Conservation (phyloP, 2,797 vertebrate genomes). For the Myotis pilosus region DNA sequence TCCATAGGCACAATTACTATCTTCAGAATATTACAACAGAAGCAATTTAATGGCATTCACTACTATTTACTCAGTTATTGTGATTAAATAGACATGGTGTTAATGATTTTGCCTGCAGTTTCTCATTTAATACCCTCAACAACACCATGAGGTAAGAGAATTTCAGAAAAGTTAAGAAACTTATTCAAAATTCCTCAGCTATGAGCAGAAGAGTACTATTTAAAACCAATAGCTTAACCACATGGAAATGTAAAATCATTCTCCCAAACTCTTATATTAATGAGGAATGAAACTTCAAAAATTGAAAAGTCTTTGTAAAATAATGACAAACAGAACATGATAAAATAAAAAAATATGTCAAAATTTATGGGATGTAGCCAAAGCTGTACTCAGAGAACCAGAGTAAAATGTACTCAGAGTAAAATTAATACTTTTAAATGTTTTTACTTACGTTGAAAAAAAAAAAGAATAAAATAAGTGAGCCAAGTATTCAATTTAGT, state of each 20-base stretch:
- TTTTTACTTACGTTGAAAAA: constrained; percentile 50
- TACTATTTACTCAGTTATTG: not conserved
- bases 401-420: not conserved
- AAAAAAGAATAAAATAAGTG: constrained; percentile 22
- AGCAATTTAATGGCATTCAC: not conserved
- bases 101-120: constrained; percentile 5
- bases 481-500: not conserved
- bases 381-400: not conserved
- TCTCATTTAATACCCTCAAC: not conserved
- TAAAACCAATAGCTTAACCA: not conserved
- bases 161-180: not conserved
- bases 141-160: not conserved
- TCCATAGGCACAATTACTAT: not conserved
- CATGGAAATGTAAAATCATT: not conserved
- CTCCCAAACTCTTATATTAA: not conserved
- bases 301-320: constrained; percentile 3
- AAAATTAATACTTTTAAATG: constrained; percentile 36
- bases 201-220: not conserved
- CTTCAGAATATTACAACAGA: not conserved
- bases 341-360: constrained; percentile 36
- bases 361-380: not conserved
- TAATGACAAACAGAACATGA: not conserved
- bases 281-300: not conserved
- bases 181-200: not conserved
- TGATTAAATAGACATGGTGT: not conserved